Base-by-base conservation (phyloP, 2,888 invertebrate genomes). In the Venustoraphidia nigricollis region DNA sequence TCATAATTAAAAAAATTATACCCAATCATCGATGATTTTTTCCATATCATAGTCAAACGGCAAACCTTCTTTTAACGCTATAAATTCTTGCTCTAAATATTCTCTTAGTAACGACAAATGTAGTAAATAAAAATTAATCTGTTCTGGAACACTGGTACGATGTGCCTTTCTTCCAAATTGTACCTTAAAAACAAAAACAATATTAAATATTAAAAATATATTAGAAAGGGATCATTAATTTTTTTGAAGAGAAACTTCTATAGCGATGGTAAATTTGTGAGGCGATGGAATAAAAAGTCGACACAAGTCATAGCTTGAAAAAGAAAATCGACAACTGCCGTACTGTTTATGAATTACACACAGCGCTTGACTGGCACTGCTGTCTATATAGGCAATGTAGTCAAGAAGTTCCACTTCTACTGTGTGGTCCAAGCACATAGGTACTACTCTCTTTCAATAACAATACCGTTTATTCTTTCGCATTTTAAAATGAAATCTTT, bases 21-120 rank as follows among this genome's bases (percentile, higher is more conserved):
- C 85, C 96, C 97, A 98, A 65, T 98, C 97, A 62, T 98, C 97
- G 34, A 97, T 91, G 47, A 98, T 78, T 53, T 82, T 81, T 62
- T 96, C 93, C 56, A 95, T 73, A 63, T 94, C 83, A 64, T 79
- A 95, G 1, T 70, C 66, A 65, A 95, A 91, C 0, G 77, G 69
- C 8, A 90, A 61, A 11, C 73, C 72, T 8, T 74, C 70, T 59
- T 80, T 81, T n/a, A 90, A 62, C 1, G 68, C 58, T 51, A 76
- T 70, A 66, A 97, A 97, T 65, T 97, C 96, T 65, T 90, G 76
- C 58, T 90, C 88, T 54, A 97, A 70, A 66, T 97, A 97, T 59
- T 95, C 94, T 56, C 94, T 74, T 63, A 98, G 72, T 44, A 97
- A 67, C 0, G 93, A 93, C 55, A 97, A 71, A 65, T 98, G 96